These are phyloP conservation scores for Rhagonycha fulva DNA, from an alignment of 2,888 invertebrate species.

Conservation along the genomic window DNA sequence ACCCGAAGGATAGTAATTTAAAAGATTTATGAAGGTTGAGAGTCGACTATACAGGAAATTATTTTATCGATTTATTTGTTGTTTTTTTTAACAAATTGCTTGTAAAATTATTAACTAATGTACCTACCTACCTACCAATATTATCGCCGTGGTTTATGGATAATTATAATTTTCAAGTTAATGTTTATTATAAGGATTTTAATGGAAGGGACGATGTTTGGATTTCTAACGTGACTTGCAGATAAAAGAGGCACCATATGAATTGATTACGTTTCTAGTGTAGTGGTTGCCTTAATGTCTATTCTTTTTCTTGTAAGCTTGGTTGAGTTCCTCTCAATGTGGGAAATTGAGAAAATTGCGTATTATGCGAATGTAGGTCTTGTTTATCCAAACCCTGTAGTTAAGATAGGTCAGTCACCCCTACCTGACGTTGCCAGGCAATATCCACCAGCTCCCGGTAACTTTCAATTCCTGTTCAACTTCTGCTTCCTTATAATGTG, in stretches of 20 bases:
- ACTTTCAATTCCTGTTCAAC: slow-evolving; percentile 1
- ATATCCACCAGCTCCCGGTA: slow-evolving; percentile 11
- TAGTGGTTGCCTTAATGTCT: too few species aligned
- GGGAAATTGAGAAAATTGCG: neutral
- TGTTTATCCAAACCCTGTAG: slow-evolving; percentile 6
- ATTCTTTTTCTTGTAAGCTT: neutral
- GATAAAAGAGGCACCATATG: too few species aligned
- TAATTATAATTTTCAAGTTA: neutral
- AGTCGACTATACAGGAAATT: neutral
- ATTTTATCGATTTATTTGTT: neutral
- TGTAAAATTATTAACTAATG: neutral
- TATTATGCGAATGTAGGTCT: neutral
- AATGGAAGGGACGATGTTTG: too few species aligned
- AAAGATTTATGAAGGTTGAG: neutral
- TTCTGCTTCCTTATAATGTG: slow-evolving; percentile 5
- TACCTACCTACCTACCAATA: neutral
- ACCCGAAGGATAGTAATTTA: neutral
- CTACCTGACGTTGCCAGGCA: slow-evolving; percentile 33
- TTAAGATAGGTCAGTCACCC: slow-evolving; percentile 33
- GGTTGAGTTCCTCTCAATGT: neutral
- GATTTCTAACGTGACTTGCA: too few species aligned
- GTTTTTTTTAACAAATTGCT: neutral
- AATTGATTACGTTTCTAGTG: too few species aligned
- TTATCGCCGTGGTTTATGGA: too few species aligned
- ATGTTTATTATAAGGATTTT: neutral